Conservation (phyloP, 2,113 vertebrate species). For the Semicossyphus pulcher region DNA sequence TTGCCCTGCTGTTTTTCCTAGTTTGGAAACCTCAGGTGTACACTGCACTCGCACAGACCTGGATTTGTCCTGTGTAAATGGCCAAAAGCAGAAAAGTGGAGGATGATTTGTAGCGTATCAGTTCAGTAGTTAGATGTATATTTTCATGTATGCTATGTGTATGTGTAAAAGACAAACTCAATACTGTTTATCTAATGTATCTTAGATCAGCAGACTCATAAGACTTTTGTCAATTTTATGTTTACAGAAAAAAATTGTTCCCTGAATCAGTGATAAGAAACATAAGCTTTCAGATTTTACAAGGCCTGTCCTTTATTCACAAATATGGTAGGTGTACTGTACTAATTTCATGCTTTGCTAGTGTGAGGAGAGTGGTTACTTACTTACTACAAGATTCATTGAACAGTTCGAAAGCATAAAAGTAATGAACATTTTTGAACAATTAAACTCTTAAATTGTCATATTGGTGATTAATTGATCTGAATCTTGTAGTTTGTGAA, state of each 20-base stretch:
- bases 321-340: slow-evolving; percentile 92
- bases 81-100: not conserved
- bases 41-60: not conserved
- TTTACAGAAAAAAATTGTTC: slow-evolving; percentile 96
- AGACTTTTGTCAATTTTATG: slow-evolving; percentile 71
- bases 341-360: slow-evolving; percentile 21
- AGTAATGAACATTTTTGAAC: not conserved
- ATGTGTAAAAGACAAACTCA: not conserved
- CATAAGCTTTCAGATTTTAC: slow-evolving; percentile 98
- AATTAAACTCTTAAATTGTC: not conserved
- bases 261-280: slow-evolving; percentile 98
- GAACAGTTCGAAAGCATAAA: not conserved
- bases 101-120: no score
- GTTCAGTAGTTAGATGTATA: no score
- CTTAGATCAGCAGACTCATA: slow-evolving; percentile 29
- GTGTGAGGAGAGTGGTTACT: slow-evolving; percentile 36
- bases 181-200: slow-evolving; percentile 12
- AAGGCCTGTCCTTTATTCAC: slow-evolving; percentile 98
- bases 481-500: slow-evolving; percentile 61
- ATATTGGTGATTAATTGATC: not conserved
- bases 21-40: slow-evolving; percentile 23
- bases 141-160: no score
- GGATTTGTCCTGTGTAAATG: not conserved
- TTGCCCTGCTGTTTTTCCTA: slow-evolving; percentile 19
- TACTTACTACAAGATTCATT: slow-evolving; percentile 67